Base-by-base conservation (phyloP, 2,797 vertebrate genomes). In the Molossus alvarezi region DNA sequence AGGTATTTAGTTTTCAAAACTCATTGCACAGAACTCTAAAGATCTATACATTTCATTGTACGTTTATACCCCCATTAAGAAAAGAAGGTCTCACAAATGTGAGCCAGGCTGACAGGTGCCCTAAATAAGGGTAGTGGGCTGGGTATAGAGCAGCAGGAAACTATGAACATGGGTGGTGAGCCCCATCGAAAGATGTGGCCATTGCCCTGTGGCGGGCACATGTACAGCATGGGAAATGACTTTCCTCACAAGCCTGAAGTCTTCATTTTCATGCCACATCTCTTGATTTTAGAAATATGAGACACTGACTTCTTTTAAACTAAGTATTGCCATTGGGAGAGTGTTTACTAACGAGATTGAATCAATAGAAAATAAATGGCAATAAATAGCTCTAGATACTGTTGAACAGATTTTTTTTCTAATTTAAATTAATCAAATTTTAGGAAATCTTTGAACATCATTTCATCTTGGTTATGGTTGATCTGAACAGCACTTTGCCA, bases 161-260 rank as follows among this genome's bases (percentile, higher is more conserved):
- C 72, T n/a, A 15, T 9, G 37, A 58, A 18, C 3, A 0, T 33
- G 25, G 37, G 20, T 4, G 1, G 25, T 23, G 27, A 77, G 18
- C 41, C 12, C 45, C 45, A 2, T 3, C 0, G 1, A 15, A 17
- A 4, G 20, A 6, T 5, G 27, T 6, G 7, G 25, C 20, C 58
- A 1, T 33, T 5, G 3, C 33, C 64, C 29, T 65, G 10, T 27
- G n/a, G 57, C 51, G 55, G 58, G 21, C 71, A 0, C n/a, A 0
- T 20, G 6, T 9, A 11, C 27, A 14, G 29, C 81, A 21, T 0
- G 2, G 41, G 4, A 53, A 27, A 0, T 67, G 57, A 84, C 14
- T 27, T 55, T 58, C 83, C 41, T 55, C 14, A 53, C 37, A 69
- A 58, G 15, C 45, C 64, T n/a, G 23, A 64, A n/a, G 14, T 53